Conservation (phyloP, 1,140 invertebrate species). For the Drosophila malerkotliana region DNA sequence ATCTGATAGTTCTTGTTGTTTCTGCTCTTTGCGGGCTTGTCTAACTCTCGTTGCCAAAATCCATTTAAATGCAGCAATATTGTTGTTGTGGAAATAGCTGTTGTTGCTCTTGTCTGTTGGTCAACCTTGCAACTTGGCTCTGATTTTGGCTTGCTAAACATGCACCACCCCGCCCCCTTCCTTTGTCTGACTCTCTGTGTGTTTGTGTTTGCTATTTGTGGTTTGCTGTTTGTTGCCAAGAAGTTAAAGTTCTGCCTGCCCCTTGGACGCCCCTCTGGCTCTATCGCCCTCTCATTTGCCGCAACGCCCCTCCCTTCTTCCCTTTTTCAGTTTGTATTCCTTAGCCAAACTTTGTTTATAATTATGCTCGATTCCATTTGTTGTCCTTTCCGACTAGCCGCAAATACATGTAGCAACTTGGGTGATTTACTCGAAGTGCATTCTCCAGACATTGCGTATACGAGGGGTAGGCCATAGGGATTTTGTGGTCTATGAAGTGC, state of each 20-base stretch:
- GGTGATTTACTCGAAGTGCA: constrained; percentile 13
- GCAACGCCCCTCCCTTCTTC: constrained; percentile 33
- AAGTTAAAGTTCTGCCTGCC: constrained; percentile 42
- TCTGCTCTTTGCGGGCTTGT: constrained; percentile 42
- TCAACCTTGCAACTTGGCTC: constrained; percentile 74
- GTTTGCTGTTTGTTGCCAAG: constrained; percentile 67
- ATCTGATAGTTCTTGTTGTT: constrained; percentile 17
- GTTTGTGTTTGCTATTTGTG: constrained; percentile 57
- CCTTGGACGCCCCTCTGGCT: neutral
- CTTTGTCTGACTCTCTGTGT: constrained; percentile 12
- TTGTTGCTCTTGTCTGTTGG: constrained; percentile 55
- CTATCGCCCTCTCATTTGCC: constrained; percentile 27
- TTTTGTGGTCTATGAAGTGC: constrained; percentile 13
- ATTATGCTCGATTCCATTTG: constrained; percentile 59
- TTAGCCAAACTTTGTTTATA: constrained; percentile 55
- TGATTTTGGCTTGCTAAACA: constrained; percentile 65
- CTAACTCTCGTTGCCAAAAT: constrained; percentile 72
- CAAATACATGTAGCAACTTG: constrained; percentile 46
- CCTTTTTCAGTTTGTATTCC: constrained; percentile 27
- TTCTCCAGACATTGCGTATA: constrained; percentile 39
- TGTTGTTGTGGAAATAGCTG: constrained; percentile 12
- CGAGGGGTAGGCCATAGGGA: constrained; percentile 26
- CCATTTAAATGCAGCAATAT: constrained; percentile 72
- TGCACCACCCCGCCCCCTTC: constrained; percentile 5
- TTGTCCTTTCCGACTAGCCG: neutral